Base-by-base conservation (phyloP, 2,113 vertebrate species). In the Tychaedon coryphoeus region DNA sequence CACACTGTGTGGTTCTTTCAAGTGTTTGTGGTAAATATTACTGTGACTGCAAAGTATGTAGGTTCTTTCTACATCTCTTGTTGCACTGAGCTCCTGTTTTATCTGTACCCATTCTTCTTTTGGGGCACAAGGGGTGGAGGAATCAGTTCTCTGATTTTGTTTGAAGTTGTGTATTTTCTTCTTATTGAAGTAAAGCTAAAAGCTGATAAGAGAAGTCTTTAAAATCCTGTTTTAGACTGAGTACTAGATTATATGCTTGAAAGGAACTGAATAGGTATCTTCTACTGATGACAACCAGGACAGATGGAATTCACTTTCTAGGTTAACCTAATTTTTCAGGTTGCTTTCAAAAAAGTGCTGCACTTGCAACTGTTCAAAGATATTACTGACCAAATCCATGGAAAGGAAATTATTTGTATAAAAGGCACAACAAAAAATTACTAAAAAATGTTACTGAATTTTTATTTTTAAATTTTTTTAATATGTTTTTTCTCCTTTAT, bases 201-300 rank as follows among this genome's bases (percentile, higher is more conserved):
- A 95, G 86, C 88, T 92, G 90, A 25, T 97, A 93, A 93, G 67
- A 96, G 86, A 84, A 74, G 86, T 86, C 86, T 93, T 92, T 89
- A 95, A 92, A 94, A 93, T 88, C 73, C 69, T 89, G 70, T 73
- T 92, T 95, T 88, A 80, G 73, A 77, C 86, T 45, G 83, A 90
- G 65, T 84, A 86, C 80, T 91, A 93, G 89, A 92, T 97, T 89
- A 95, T 92, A 89, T 92, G 89, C 92, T 91, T 81, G 94, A 87
- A 84, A 91, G 86, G 89, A 92, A 53, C 73, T 89, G 91, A 95
- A 95, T 92, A 78, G 79, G 60, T 93, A 34, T 95, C 76, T 86
- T 78, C 78, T 84, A 92, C 83, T 51, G 61, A 87, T 89, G 92
- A 89, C 91, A 95, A 57, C 91, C 83, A 92, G 91, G 92, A 95